Evolutionary conservation across 2,797 vertebrate species (phyloP).

Genomic region (Spinus pinus): DNA sequence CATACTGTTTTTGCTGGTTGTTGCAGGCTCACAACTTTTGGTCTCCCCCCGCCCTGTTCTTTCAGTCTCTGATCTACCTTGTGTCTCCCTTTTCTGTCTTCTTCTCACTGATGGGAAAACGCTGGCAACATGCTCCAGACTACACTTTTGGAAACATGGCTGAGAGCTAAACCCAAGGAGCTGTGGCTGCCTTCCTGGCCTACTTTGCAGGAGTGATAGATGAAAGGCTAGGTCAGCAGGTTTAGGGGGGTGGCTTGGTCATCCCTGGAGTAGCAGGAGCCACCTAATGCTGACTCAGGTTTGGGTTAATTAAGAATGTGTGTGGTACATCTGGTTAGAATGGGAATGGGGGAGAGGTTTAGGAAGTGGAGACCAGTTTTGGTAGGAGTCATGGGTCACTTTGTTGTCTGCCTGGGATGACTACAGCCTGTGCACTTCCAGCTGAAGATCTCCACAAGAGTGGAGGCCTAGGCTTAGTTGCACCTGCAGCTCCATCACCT

Average conservation of each 20-base stretch:
- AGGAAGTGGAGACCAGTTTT: background rate
- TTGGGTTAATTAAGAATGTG: background rate
- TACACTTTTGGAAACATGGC: accelerated
- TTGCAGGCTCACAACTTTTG: background rate
- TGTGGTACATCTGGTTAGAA: background rate
- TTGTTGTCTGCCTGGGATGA: background rate
- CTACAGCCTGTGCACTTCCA: background rate
- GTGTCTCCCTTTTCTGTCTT: background rate
- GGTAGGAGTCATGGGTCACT: background rate
- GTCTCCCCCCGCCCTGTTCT: background rate
- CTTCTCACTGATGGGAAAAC: background rate
- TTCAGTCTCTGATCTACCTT: background rate
- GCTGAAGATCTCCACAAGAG: background rate
- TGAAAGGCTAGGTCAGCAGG: background rate
- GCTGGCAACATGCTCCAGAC: background rate
- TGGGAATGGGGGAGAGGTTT: background rate
- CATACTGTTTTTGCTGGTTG: background rate
- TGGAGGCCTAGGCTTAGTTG: background rate
- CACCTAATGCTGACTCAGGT: background rate
- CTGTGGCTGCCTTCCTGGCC: background rate
- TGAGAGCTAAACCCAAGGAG: background rate
- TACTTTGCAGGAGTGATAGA: background rate
- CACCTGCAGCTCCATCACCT: background rate
- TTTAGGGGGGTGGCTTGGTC: background rate
- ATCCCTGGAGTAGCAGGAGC: background rate